Percentiles rank a stretch among this genome's conserved stretches.
Conservation (phyloP, 2,113 vertebrate genomes). For the Ornithorhynchus anatinus region DNA sequence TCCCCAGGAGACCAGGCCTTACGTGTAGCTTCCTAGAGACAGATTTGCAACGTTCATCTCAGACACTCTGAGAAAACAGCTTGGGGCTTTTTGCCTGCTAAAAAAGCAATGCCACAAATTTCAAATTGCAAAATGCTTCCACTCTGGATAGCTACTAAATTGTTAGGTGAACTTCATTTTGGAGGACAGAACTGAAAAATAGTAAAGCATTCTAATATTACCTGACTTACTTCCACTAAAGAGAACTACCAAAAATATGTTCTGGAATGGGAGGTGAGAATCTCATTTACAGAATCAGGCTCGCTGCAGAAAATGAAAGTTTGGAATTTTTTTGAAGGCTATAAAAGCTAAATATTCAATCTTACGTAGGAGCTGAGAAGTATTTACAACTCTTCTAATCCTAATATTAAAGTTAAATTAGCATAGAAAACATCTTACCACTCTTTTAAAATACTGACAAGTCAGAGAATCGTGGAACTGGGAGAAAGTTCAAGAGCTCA, state of each 20-base stretch:
- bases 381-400: background rate
- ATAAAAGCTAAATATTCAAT: background rate
- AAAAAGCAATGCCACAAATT: no score
- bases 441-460: background rate
- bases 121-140: background rate
- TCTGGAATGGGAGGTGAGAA: background rate
- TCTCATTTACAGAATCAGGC: slow-evolving; percentile 4
- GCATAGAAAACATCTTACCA: background rate
- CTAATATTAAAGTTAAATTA: slow-evolving; percentile 1
- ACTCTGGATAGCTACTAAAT: background rate
- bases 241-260: slow-evolving; percentile 1
- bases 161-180: background rate
- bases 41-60: no score
- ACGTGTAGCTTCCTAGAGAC: no score
- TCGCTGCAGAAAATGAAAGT: background rate
- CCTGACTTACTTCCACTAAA: slow-evolving; percentile 8
- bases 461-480: background rate
- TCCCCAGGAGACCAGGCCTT: no score
- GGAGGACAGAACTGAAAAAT: background rate
- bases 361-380: slow-evolving; percentile 13
- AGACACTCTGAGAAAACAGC: no score
- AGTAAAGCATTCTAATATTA: slow-evolving; percentile 6
- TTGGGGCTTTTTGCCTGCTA: no score
- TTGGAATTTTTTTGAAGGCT: background rate
- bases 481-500: background rate